Conservation (phyloP, 2,113 vertebrate species). For the Bolborhynchus lineola region DNA sequence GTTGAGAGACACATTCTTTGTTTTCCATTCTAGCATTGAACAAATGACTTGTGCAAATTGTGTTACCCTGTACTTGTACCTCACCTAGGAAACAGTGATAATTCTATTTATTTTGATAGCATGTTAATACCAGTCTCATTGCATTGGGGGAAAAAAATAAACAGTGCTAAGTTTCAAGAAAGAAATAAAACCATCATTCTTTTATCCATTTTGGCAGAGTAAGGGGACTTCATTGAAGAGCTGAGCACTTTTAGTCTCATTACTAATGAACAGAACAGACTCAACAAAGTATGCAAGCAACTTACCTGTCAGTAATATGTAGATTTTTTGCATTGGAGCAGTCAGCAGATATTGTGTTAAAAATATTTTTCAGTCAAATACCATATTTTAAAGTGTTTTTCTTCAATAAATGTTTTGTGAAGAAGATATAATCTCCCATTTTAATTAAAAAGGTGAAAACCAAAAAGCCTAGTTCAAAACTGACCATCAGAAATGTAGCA, state of each 20-base stretch:
- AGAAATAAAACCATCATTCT: not conserved
- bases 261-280: not conserved
- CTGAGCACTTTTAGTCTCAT: not conserved
- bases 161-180: not conserved
- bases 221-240: not conserved
- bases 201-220: not conserved
- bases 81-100: not conserved
- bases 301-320: not conserved
- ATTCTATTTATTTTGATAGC: not conserved
- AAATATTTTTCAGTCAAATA: not conserved
- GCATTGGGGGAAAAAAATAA: not conserved
- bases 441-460: not conserved
- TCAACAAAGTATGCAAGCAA: not conserved
- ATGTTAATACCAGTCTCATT: not conserved
- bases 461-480: not conserved
- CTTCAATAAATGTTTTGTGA: not conserved
- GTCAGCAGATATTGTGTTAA: not conserved
- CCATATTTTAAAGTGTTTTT: not conserved
- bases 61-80: not conserved
- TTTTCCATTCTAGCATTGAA: not conserved
- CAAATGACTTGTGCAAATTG: not conserved
- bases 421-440: not conserved
- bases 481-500: not conserved
- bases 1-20: not conserved
- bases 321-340: not conserved